Conservation (phyloP, 2,113 vertebrate species). For the Nesoenas mayeri region DNA sequence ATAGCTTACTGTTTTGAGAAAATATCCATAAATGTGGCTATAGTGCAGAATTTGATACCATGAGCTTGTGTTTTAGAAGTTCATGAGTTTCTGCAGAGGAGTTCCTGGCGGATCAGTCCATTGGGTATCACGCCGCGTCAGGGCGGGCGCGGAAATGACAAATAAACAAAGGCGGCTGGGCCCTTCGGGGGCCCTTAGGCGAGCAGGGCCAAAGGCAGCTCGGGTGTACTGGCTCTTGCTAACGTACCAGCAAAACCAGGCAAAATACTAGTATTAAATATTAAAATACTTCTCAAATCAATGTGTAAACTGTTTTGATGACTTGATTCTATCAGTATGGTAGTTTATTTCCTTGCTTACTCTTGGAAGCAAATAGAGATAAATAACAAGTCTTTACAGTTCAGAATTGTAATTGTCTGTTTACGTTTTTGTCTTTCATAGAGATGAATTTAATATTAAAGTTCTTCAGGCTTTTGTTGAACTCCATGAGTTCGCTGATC, state of each 20-base stretch:
- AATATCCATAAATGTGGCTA: background rate
- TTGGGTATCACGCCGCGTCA: background rate
- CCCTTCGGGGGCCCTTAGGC: background rate
- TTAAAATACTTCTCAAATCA: background rate
- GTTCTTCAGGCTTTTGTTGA: constrained; percentile 98
- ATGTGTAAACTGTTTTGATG: background rate
- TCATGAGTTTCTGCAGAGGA: background rate
- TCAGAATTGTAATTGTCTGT: background rate
- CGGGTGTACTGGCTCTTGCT: background rate
- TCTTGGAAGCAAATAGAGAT: background rate
- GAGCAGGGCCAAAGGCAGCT: background rate
- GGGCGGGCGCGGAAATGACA: background rate
- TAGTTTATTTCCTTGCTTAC: background rate
- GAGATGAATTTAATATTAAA: constrained; percentile 98
- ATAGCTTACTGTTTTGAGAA: background rate
- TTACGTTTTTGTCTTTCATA: constrained; percentile 53
- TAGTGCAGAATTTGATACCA: background rate
- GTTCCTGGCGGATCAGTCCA: background rate
- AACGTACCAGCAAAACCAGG: background rate
- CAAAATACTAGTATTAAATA: background rate
- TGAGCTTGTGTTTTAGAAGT: background rate
- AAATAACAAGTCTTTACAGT: background rate
- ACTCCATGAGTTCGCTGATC: constrained; percentile 98
- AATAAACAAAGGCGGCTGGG: background rate
- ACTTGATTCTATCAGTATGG: background rate